Evolutionary conservation across 2,113 vertebrate genomes (phyloP), one percentile per base, ranked within the genome.

Genomic region (Eurystomus gularis): DNA sequence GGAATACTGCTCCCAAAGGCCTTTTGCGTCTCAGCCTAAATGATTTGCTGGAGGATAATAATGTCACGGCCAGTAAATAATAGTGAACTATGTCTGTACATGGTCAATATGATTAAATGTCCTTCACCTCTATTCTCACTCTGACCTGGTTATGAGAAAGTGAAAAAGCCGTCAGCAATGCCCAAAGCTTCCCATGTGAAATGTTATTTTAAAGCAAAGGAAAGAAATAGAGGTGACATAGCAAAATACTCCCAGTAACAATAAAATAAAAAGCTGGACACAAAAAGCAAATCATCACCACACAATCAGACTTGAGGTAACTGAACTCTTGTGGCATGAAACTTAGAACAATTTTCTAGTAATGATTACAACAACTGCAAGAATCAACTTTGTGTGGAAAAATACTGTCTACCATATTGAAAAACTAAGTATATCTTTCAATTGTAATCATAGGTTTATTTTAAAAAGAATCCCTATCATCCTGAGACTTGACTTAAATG

Each of bases 41-140:
- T 97, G 97, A 98, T 98, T 98, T 98, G 98, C 97, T 97, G 82
- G 84, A 97, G 98, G 97, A 98, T 98, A 99, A 98, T 98, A 98
- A 98, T 98, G 98, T 98, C 98, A 98, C 93, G 98, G 98, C 97
- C 97, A 97, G 98, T 98, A 99, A 99, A 98, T 98, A 99, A 98
- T 96, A 98, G 97, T 97, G 97, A 95, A 97, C 93, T 98, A 96
- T 97, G 96, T 97, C 96, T 97, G 96, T 98, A 98, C 98, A 98
- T 98, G 98, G 98, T 98, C 98, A 98, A 98, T 97, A 98, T 96
- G 95, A 98, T 98, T 97, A 97, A 98, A 98, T 97, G 97, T 97
- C 98, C 98, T 98, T 98, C 98, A 98, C 97, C 97, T 94, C 86
- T 97, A 97, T 93, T 96, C 97, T 98, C 97, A 89, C 86, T 97